Conservation (phyloP, 2,113 vertebrate genomes). For the Nicator chloris region DNA sequence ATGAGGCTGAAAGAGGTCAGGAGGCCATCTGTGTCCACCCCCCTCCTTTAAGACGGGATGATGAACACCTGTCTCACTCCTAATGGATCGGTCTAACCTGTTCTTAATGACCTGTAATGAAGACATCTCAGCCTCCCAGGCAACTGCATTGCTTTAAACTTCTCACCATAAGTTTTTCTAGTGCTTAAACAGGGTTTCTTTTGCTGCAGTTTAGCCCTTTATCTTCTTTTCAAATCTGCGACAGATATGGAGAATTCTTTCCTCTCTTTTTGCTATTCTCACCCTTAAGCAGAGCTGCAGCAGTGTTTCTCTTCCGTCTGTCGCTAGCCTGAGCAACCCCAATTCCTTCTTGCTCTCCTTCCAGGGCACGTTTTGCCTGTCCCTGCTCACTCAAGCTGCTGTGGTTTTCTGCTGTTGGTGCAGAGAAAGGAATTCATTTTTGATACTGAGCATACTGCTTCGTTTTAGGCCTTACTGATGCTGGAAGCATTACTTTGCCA, state of each 20-base stretch:
- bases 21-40: slow-evolving; percentile 2
- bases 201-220: not conserved
- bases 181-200: not conserved
- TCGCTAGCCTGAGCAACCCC: not conserved
- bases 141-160: not conserved
- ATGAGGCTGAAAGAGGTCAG: slow-evolving; percentile 28
- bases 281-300: not conserved
- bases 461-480: not conserved
- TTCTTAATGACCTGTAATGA: slow-evolving; percentile 8
- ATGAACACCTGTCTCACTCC: not conserved
- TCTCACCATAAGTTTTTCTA: not conserved
- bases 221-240: not conserved
- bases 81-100: slow-evolving; percentile 40
- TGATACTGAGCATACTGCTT: not conserved
- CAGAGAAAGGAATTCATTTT: not conserved
- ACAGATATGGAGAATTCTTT: not conserved
- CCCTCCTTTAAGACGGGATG: not conserved
- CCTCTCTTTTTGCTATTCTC: not conserved
- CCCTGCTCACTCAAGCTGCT: not conserved
- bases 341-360: not conserved
- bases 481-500: not conserved
- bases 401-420: not conserved
- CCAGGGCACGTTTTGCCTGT: accelerated
- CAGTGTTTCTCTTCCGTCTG: not conserved
- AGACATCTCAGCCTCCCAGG: not conserved